A percentile compares a stretch with the other conserved stretches of the same genome.
These are phyloP conservation scores for Bombus impatiens DNA, from an alignment of 1,140 invertebrate genomes.

Conservation along the genomic window DNA sequence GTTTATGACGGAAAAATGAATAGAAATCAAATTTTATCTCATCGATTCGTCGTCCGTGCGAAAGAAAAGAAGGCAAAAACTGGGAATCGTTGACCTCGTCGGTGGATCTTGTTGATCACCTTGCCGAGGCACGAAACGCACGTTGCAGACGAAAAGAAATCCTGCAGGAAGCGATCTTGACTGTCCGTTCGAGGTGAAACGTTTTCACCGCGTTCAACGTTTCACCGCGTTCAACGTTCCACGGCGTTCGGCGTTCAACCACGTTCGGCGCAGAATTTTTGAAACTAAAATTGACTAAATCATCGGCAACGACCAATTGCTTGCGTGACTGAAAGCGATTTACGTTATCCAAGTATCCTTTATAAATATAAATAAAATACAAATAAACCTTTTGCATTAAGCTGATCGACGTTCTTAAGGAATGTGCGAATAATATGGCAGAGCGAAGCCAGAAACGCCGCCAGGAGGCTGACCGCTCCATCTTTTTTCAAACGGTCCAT, in stretches of 20 bases:
- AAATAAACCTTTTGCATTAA: too few species aligned
- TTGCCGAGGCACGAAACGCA: slow-evolving; percentile 9
- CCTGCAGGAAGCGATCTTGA: slow-evolving; percentile 35
- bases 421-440: too few species aligned
- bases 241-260: not conserved
- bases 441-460: too few species aligned
- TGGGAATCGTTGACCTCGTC: not conserved
- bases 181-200: not conserved
- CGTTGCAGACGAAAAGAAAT: slow-evolving; percentile 5
- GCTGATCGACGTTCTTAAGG: too few species aligned
- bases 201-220: not conserved
- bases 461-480: too few species aligned
- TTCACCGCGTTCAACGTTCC: too few species aligned
- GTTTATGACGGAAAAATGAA: too few species aligned
- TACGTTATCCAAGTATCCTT: too few species aligned
- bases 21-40: too few species aligned
- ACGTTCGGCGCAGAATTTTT: not conserved
- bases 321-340: too few species aligned
- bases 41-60: not conserved
- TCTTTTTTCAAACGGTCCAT: not conserved
- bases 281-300: not conserved
- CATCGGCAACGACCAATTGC: too few species aligned
- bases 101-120: slow-evolving; percentile 5
- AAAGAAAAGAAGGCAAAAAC: not conserved
- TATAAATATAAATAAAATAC: too few species aligned